Conservation (phyloP, 2,888 invertebrate genomes). For the Hypercompe scribonia region DNA sequence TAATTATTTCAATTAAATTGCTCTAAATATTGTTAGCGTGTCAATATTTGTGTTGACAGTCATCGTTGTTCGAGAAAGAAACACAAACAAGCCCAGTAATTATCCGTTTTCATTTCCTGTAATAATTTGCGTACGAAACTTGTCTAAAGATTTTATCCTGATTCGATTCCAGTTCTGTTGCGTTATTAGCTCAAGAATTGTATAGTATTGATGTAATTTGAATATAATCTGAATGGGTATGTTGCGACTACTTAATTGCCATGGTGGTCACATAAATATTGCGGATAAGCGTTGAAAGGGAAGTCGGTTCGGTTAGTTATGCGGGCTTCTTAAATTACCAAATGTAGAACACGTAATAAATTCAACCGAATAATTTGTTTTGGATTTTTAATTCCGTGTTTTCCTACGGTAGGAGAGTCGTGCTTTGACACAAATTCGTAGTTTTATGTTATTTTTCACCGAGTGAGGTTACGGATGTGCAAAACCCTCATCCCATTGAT, state of each 20-base stretch:
- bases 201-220: constrained; percentile 39
- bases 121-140: constrained; percentile 1
- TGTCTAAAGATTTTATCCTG: constrained; percentile 34
- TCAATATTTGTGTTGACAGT: neutral
- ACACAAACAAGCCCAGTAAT: neutral
- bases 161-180: constrained; percentile 28
- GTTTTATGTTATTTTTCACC: neutral
- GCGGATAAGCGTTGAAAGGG: constrained; percentile 67
- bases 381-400: neutral
- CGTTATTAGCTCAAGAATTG: constrained; percentile 19
- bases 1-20: neutral
- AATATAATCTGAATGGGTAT: constrained; percentile 41
- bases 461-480: neutral
- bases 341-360: constrained; percentile 39
- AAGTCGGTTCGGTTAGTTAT: constrained; percentile 66
- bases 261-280: constrained; percentile 79
- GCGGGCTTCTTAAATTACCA: constrained; percentile 70
- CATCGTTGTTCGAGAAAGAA: neutral
- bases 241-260: constrained; percentile 58
- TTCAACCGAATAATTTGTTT: constrained; percentile 1
- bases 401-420: neutral
- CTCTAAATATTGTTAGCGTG: neutral
- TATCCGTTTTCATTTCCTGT: constrained; percentile 17
- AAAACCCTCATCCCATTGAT: too few species aligned
- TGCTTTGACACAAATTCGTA: neutral